These are phyloP conservation scores for Myrmecobius fasciatus DNA, from an alignment of 2,113 vertebrate species.

Conservation along the genomic window DNA sequence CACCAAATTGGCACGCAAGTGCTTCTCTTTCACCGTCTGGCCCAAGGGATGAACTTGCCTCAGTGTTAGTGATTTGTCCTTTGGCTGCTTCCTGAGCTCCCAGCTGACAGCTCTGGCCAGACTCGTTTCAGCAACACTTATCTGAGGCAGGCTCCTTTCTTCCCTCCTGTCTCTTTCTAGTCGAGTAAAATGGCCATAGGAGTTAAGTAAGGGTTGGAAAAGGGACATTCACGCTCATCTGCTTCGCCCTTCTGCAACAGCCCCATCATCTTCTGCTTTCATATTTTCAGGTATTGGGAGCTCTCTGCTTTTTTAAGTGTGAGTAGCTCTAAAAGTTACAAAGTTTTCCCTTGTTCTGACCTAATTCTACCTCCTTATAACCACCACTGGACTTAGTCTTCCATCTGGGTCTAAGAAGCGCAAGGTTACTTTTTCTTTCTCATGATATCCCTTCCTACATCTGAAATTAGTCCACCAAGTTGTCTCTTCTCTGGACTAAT, in stretches of 20 bases:
- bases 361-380: background rate
- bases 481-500: background rate
- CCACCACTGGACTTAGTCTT: background rate
- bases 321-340: background rate
- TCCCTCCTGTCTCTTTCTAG: background rate
- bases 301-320: background rate
- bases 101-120: background rate
- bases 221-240: slow-evolving; percentile 3
- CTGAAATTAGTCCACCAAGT: background rate
- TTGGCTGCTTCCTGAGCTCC: background rate
- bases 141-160: background rate
- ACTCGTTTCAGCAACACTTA: background rate
- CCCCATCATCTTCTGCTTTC: slow-evolving; percentile 27
- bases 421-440: background rate
- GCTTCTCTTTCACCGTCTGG: slow-evolving; percentile 9
- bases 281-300: slow-evolving; percentile 1
- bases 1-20: background rate
- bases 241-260: background rate
- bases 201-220: slow-evolving; percentile 16
- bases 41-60: background rate
- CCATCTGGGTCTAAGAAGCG: background rate
- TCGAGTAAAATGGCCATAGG: background rate
- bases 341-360: background rate
- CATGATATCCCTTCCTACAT: background rate
- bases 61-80: slow-evolving; percentile 23